Base-by-base conservation (phyloP, 1,140 invertebrate genomes). In the Ruditapes philippinarum region DNA sequence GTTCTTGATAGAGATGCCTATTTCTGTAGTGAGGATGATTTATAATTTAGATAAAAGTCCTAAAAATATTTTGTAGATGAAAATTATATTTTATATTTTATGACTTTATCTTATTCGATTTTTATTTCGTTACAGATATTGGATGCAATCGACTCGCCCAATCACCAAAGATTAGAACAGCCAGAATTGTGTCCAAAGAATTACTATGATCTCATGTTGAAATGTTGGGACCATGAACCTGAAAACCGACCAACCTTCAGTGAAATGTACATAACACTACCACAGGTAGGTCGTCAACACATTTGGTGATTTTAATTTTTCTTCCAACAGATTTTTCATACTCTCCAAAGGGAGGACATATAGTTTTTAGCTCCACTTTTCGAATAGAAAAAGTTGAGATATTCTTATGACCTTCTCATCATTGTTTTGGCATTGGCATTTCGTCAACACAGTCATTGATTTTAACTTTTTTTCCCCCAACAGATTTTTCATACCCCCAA, bases 221-320 rank as follows among this genome's bases (percentile, higher is more conserved):
- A 99, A 94, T 99, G 99, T 95, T 99, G 99, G 99, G 97, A 98
- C 80, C 98, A 99, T 93, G 98, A 99, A 90, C 97, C 98, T 0
- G 96, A 97, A n/a, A 97, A 98, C 89, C 96, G 99, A 87, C 99
- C 99, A 0, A 98, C 97, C 70, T 99, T 99, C 95, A 97, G 97
- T 70, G 98, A 99, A 91, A 97, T 99, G 1, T 97, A 97, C 65
- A 96, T 97, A 11, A 96, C 97, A 25, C 96, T 99, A 90, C 98
- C 98, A 0, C 98, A 98, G 93, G 94, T 98, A 94, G 95, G 86
- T 5, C 45, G 12, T 84, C 2, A n/a, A n/a, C n/a, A n/a, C n/a
- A n/a, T n/a, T n/a, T n/a, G n/a, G n/a, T n/a, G n/a, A n/a, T n/a
- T n/a, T n/a, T n/a, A n/a, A n/a, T n/a, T 57, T 31, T 78, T 14